Evolutionary conservation across 2,797 vertebrate species (phyloP).

Genomic region (Morelia viridis): DNA sequence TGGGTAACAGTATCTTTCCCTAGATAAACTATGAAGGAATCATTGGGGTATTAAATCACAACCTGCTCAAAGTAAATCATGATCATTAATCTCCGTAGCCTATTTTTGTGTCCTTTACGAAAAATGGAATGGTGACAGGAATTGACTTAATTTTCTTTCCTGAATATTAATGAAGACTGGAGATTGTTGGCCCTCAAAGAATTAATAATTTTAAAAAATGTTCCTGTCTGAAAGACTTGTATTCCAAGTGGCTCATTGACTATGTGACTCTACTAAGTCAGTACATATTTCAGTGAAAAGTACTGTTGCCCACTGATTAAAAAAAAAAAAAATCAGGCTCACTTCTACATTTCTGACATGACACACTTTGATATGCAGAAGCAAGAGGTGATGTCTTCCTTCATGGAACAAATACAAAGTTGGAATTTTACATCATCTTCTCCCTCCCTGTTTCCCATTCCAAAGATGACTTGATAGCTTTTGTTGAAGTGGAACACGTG

Average conservation of each 20-base stretch:
- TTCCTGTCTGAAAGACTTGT: conserved; percentile 5
- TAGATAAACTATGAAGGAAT: conserved; percentile 82
- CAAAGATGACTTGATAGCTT: not conserved
- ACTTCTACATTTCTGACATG: not conserved
- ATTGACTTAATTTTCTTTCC: conserved; percentile 59
- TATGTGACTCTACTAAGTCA: not conserved
- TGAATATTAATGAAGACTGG: conserved; percentile 57
- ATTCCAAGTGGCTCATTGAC: not conserved
- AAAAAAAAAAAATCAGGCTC: accelerated
- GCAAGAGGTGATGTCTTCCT: not conserved
- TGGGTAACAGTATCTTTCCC: conserved; percentile 69
- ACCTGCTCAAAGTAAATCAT: conserved; percentile 84
- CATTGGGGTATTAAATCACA: conserved; percentile 82
- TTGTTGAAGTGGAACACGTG: not conserved
- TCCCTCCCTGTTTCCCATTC: not conserved
- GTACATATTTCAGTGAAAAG: not conserved
- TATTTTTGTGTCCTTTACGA: conserved; percentile 46
- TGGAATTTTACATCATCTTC: not conserved
- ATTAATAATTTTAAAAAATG: not conserved
- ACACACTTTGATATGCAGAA: not conserved
- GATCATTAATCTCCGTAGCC: conserved; percentile 82
- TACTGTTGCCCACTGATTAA: not conserved
- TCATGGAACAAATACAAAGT: not conserved
- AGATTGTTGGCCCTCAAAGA: not conserved
- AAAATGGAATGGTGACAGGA: conserved; percentile 52